Conservation (phyloP, 2,113 vertebrate species). For the Daboia siamensis region DNA sequence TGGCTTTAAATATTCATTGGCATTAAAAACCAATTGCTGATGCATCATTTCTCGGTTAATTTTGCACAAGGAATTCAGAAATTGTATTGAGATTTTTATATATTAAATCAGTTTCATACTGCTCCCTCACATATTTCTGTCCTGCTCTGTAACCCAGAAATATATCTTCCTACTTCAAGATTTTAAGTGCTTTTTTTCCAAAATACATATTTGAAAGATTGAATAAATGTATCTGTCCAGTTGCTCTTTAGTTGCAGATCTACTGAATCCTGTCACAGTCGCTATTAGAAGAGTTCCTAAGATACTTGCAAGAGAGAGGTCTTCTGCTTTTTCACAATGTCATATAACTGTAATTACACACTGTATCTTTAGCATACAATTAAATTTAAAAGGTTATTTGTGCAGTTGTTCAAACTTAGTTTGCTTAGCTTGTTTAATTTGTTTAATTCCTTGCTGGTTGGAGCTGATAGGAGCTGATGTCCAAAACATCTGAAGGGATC, state of each 20-base stretch:
- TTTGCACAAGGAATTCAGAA: not conserved
- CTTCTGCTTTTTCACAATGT: conserved; percentile 44
- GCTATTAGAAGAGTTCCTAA: not conserved
- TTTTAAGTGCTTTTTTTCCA: not conserved
- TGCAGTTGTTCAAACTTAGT: not conserved
- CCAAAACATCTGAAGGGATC: not conserved
- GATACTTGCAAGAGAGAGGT: conserved; percentile 10
- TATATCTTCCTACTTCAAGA: not conserved
- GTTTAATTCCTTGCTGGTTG: not conserved
- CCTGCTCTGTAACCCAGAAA: not conserved
- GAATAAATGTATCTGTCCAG: not conserved
- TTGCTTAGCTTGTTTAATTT: not conserved
- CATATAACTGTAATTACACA: not conserved
- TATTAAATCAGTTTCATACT: not conserved
- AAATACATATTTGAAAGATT: too few species aligned
- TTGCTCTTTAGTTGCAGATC: not conserved
- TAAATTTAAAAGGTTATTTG: conserved; percentile 38
- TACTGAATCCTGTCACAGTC: conserved; percentile 31
- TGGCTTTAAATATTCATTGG: not conserved
- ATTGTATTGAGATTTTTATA: not conserved
- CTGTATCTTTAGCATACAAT: not conserved
- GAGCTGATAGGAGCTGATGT: not conserved
- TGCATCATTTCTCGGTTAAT: not conserved
- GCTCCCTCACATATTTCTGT: not conserved
- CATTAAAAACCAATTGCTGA: not conserved